Evolutionary conservation across 2,797 vertebrate species (phyloP), one percentile per base, ranked within the genome.

Genomic region (Muraenolepis orangiensis): DNA sequence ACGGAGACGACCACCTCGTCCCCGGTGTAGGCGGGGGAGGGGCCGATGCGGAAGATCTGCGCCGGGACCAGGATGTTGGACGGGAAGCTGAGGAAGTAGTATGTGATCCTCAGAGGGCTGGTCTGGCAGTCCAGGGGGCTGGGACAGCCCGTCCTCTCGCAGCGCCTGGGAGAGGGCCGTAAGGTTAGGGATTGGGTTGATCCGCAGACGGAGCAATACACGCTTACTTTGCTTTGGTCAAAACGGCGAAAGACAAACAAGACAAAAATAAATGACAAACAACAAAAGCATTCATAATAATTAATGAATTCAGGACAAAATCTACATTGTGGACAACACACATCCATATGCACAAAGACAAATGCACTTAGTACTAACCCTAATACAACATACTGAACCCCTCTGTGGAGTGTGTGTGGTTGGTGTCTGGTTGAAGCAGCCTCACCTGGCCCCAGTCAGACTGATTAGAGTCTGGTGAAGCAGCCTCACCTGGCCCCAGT

Each of bases 41-140:
- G 98, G 11, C 95, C 96, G 30, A 99, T 99, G 29, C 97, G 96
- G 91, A 99, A 99, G 87, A 99, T 98, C 88, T 98, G 96, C 0
- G 96, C 95, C 0, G 98, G 98, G 82, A 97, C 93, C 80, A 96
- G 78, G 0, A 97, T 96, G 82, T 97, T 96, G 66, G 95, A 96
- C 88, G 97, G 97, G 92, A 98, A 96, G 91, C 93, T 97, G 82
- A 99, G 95, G 87, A 96, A 96, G 88, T 99, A 98, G 85, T 96
- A 95, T 7, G 97, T 97, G 88, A 99, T 97, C 78, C 95, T 93
- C 42, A 95, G 87, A 0, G 98, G 97, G 0, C 93, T 93, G 84
- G 86, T 96, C 82, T 98, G 97, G 88, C 98, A 99, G 67, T 97
- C 95, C 80, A 94, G 66, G 71, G 92, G 93, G 86, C 93, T 96